Conservation (phyloP, 2,113 vertebrate species). For the Cygnus atratus region DNA sequence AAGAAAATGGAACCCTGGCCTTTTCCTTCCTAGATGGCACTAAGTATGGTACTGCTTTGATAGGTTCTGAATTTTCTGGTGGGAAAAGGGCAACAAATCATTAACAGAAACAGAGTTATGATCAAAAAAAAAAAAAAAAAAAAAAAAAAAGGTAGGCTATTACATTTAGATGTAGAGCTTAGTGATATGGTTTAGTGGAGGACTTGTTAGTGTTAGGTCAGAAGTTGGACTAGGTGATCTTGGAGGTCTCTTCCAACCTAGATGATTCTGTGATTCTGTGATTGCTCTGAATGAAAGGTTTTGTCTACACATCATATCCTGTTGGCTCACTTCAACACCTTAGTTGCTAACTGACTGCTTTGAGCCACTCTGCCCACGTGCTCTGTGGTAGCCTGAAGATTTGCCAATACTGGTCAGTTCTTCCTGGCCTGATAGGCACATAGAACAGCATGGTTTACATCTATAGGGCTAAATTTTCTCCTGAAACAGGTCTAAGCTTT, state of each 20-base stretch:
- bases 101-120: background rate
- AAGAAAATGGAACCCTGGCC: background rate
- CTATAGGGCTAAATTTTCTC: background rate
- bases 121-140: background rate
- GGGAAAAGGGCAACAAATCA: background rate
- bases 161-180: too few species aligned
- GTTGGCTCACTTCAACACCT: background rate
- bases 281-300: background rate
- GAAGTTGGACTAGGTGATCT: too few species aligned
- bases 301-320: background rate
- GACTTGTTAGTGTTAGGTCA: too few species aligned
- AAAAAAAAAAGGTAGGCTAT: background rate
- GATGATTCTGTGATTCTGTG: too few species aligned
- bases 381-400: background rate
- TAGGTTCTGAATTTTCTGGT: background rate
- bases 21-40: background rate
- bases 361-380: background rate
- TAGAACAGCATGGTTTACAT: background rate
- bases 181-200: too few species aligned
- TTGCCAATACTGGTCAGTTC: background rate
- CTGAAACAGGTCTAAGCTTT: background rate
- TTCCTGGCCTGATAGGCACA: fast-evolving
- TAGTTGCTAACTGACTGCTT: background rate
- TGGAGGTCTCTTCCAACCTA: too few species aligned
- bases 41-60: background rate